A percentile compares a stretch with the other conserved stretches of the same genome.
phyloP scores from a whole-genome alignment of 2,113 vertebrate species.

The Sturnus vulgaris region DNA sequence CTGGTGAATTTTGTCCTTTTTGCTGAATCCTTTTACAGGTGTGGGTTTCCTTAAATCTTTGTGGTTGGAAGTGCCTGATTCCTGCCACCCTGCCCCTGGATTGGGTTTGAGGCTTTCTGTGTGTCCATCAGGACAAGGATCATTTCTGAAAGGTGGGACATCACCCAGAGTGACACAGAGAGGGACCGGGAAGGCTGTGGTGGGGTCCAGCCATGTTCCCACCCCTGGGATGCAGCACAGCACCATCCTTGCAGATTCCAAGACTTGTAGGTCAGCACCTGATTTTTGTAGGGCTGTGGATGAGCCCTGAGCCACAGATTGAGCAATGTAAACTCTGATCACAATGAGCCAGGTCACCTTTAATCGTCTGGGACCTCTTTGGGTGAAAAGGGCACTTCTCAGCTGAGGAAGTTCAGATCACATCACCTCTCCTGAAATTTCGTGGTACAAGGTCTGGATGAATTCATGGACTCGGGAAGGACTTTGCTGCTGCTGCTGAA shows the following conservation, averaged over 20 bases:
- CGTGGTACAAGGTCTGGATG: background rate
- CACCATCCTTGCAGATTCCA: background rate
- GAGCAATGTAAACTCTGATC: background rate
- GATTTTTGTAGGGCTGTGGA: background rate
- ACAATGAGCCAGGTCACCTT: background rate
- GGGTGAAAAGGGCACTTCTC: background rate
- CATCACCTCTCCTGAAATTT: background rate
- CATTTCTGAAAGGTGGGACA: background rate
- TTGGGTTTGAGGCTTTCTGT: background rate
- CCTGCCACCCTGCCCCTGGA: background rate
- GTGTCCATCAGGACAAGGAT: background rate
- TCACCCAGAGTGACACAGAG: background rate
- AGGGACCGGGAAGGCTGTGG: background rate
- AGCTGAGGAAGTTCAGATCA: background rate
- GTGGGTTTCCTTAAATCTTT: background rate
- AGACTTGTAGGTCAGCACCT: background rate
- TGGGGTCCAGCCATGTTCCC: accelerated
- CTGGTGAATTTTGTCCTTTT: background rate
- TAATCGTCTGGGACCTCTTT: background rate
- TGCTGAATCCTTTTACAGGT: background rate
- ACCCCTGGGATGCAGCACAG: background rate
- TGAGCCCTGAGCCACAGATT: background rate
- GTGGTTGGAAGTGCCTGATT: background rate
- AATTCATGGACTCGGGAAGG: background rate
- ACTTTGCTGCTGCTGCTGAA: background rate